Percentiles rank a stretch among this genome's conserved stretches.
Evolutionary conservation across 1,140 invertebrate genomes (phyloP).

Genomic region (Drosophila watanabei): DNA sequence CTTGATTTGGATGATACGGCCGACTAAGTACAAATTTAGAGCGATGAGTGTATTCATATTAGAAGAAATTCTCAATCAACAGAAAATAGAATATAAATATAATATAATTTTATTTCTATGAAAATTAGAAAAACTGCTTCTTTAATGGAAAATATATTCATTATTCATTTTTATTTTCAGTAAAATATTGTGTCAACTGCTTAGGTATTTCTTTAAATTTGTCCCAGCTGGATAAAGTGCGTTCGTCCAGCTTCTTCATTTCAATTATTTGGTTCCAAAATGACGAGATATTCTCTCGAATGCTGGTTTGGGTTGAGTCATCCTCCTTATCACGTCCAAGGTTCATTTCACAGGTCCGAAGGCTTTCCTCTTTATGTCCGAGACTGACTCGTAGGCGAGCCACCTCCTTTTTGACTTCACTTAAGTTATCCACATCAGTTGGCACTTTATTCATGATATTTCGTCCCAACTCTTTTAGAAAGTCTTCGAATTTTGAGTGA

Average conservation of each 20-base stretch:
- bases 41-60: too few relatives aligned
- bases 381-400: constrained; percentile 2
- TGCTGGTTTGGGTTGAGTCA: background rate
- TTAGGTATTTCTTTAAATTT: constrained; percentile 7
- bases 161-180: background rate
- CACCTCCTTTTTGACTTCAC: constrained; percentile 7
- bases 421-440: background rate
- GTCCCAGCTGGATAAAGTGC: constrained; percentile 1
- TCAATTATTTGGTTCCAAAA: constrained; percentile 1
- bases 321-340: background rate
- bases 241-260: background rate
- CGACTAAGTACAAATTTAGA: too few relatives aligned
- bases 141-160: background rate
- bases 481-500: background rate
- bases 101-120: too few relatives aligned
- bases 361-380: background rate
- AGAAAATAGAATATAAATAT: too few relatives aligned
- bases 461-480: background rate
- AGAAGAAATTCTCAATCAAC: too few relatives aligned
- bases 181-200: background rate
- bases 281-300: background rate
- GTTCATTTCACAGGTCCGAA: constrained; percentile 1
- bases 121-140: too few relatives aligned
- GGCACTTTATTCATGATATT: too few relatives aligned
- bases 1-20: too few relatives aligned